These are phyloP conservation scores for Nomada ruficornis DNA, from an alignment of 2,888 invertebrate species.

Conservation along the genomic window DNA sequence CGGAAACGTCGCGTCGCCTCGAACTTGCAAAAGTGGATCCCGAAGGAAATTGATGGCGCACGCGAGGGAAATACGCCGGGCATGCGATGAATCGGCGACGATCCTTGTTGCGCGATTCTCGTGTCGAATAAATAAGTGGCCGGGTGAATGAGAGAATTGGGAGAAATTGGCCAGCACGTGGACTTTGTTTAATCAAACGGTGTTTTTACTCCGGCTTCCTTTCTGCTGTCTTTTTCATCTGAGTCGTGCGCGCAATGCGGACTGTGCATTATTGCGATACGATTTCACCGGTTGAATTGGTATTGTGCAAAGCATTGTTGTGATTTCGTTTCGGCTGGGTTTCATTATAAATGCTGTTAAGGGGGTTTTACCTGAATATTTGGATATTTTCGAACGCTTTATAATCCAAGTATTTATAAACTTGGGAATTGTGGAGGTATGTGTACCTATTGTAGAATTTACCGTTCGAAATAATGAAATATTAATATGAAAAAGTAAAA, in stretches of 20 bases:
- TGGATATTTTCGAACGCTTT: too few species aligned
- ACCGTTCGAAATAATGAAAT: too few species aligned
- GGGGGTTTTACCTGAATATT: too few species aligned
- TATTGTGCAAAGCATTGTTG: too few species aligned
- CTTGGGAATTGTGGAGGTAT: too few species aligned
- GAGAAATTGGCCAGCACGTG: neutral
- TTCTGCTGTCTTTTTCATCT: neutral
- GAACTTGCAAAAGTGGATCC: conserved; percentile 46
- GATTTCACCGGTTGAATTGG: neutral
- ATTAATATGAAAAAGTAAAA: too few species aligned
- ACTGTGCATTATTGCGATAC: neutral
- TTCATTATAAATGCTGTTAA: too few species aligned
- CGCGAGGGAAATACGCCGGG: conserved; percentile 14
- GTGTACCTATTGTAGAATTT: too few species aligned
- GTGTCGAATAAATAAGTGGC: conserved; percentile 16
- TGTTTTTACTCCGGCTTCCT: neutral
- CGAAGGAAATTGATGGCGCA: conserved; percentile 32
- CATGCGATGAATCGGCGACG: conserved; percentile 20
- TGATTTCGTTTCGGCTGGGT: too few species aligned
- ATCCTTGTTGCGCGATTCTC: conserved; percentile 20
- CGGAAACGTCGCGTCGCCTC: neutral
- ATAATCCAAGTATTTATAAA: too few species aligned
- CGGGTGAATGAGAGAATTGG: neutral
- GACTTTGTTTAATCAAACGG: neutral
- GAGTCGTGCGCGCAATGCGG: neutral